Evolutionary conservation across 2,797 vertebrate species (phyloP), one percentile per base, ranked within the genome.

Genomic region (Helicolenus hilgendorfi): DNA sequence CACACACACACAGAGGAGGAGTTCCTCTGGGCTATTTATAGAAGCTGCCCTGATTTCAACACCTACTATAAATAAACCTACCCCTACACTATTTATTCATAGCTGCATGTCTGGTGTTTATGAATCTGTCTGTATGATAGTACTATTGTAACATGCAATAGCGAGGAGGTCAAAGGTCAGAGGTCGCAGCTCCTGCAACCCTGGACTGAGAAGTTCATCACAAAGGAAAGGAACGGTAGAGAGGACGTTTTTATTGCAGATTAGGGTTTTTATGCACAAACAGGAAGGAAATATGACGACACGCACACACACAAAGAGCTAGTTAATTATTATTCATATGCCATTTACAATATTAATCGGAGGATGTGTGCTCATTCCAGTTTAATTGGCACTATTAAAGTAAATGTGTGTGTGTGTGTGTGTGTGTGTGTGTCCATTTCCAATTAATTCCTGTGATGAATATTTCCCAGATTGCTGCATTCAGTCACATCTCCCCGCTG

Each of bases 11-110:
- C 67, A 49, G 10, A 41, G 36, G 29, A 72, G 85, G 89, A 91
- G 89, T 79, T 88, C 90, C 87, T 91, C 71, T 41, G n/a, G 18
- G 29, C 71, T 93, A 89, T 86, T 92, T 86, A 84, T 86, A 91
- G 90, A 72, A 67, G 78, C 85, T 83, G 87, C 33, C 82, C 91
- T 92, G 77, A 62, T 86, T 87, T 80, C 69, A 72, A 56, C 73
- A 79, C 45, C 63, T 69, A 65, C 83, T 83, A 88, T 74, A 83
- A 92, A 87, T 79, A 89, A 45, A 80, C 45, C 83, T 45, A 45
- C 81, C 85, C 79, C 77, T 80, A 45, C 75, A 31, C 72, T 35
- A 18, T 81, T 22, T 45, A 79, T 27, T 88, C 31, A 11, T 4
- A 41, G 73, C 69, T n/a, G 59, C 22, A 2, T 38, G 38, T 79